Conservation (phyloP, 2,113 vertebrate species). For the Argyrosomus japonicus region DNA sequence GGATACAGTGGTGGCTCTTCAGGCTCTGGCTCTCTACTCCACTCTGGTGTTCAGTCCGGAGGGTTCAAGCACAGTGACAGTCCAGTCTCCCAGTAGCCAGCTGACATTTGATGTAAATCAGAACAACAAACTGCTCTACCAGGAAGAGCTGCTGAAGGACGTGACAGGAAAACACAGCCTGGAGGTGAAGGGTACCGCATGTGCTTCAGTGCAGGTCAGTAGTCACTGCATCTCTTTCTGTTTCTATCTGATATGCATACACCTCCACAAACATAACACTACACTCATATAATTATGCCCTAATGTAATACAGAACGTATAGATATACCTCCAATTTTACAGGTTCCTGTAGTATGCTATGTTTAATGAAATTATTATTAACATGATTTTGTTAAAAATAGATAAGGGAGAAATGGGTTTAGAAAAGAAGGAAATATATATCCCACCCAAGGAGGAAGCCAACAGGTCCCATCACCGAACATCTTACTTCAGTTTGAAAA, state of each 20-base stretch:
- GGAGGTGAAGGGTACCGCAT: slow-evolving; percentile 81
- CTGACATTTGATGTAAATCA: slow-evolving; percentile 83
- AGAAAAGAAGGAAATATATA: too few species aligned
- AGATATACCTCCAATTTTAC: too few species aligned
- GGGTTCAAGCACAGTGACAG: slow-evolving; percentile 69
- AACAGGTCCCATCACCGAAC: too few species aligned
- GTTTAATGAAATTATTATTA: too few species aligned
- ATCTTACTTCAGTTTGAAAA: too few species aligned
- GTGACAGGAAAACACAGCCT: slow-evolving; percentile 78
- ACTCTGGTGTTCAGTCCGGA: slow-evolving; percentile 58
- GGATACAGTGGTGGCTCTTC: slow-evolving; percentile 89
- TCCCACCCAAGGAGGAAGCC: too few species aligned
- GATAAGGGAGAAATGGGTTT: too few species aligned
- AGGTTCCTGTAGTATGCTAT: too few species aligned
- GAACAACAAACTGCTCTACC: slow-evolving; percentile 88
- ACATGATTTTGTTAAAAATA: too few species aligned
- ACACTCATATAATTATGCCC: neutral
- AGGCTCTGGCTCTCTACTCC: slow-evolving; percentile 87
- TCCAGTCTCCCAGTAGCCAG: slow-evolving; percentile 68
- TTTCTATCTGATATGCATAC: neutral
- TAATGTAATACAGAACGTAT: neutral
- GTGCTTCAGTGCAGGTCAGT: slow-evolving; percentile 83
- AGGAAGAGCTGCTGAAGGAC: slow-evolving; percentile 79
- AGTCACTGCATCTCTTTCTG: neutral
- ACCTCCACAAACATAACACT: neutral